These are phyloP conservation scores for Butorides virescens DNA, from an alignment of 2,113 vertebrate species.

Conservation along the genomic window DNA sequence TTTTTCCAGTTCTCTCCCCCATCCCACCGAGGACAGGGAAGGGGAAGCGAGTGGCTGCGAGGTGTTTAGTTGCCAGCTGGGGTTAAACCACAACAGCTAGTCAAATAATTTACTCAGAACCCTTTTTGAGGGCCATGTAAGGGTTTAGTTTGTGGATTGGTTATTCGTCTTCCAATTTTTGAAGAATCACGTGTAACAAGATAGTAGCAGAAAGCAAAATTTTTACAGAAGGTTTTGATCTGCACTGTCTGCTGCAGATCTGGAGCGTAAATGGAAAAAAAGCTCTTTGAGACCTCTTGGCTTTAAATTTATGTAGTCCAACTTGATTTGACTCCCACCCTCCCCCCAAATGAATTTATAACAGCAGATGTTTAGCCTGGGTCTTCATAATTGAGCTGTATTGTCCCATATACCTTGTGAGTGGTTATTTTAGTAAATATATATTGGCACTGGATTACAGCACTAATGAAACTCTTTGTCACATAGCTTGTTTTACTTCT, in stretches of 20 bases:
- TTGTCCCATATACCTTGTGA: constrained; percentile 24
- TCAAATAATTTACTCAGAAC: neutral
- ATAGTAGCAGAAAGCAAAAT: neutral
- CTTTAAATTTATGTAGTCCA: neutral
- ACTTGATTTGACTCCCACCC: neutral
- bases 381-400: neutral
- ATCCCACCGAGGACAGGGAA: too few species aligned
- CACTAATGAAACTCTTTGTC: constrained; percentile 42
- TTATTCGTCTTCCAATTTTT: neutral
- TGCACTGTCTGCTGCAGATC: neutral
- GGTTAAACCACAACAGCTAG: too few species aligned
- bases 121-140: neutral
- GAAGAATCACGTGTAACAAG: neutral
- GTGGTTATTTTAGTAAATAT: constrained; percentile 45
- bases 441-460: constrained; percentile 10
- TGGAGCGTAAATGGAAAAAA: neutral
- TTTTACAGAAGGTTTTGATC: neutral
- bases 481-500: constrained; percentile 27
- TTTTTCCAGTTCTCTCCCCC: too few species aligned
- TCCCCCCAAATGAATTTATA: neutral
- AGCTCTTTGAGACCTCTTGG: neutral
- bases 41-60: too few species aligned
- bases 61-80: too few species aligned
- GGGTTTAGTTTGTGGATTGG: neutral
- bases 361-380: neutral